phyloP scores from a whole-genome alignment of 2,888 invertebrate genomes.

The Amorpha juglandis region DNA sequence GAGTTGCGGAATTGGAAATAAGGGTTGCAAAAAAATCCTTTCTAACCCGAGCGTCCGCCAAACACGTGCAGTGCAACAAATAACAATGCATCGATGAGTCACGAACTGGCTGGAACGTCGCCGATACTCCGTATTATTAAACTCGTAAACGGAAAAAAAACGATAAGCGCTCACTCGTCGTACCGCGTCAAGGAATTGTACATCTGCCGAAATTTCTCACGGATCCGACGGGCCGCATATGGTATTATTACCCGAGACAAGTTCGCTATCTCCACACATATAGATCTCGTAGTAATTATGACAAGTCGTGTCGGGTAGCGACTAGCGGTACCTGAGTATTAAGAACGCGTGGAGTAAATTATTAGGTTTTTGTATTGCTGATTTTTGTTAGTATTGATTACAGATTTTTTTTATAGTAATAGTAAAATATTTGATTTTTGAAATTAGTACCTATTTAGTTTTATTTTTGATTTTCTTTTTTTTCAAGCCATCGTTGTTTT shows the following conservation, averaged over 20 bases:
- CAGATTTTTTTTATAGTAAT: neutral
- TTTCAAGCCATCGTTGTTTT: no score
- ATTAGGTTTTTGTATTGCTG: conserved; percentile 27
- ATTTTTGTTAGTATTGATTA: conserved; percentile 5
- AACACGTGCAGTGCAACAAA: conserved; percentile 81
- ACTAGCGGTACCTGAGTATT: conserved; percentile 68
- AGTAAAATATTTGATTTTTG: neutral
- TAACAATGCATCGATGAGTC: conserved; percentile 79
- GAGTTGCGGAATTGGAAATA: conserved; percentile 82
- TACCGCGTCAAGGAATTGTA: conserved; percentile 82
- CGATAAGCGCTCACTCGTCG: conserved; percentile 79
- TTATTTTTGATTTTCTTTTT: neutral
- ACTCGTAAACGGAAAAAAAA: conserved; percentile 65
- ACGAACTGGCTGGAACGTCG: conserved; percentile 66
- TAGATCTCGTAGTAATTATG: conserved; percentile 73
- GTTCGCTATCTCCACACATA: conserved; percentile 69
- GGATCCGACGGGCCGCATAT: conserved; percentile 69
- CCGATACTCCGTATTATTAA: conserved; percentile 78
- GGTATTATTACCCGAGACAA: conserved; percentile 77
- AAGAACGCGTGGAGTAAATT: conserved; percentile 4
- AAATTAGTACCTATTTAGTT: neutral
- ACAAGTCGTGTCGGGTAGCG: conserved; percentile 55
- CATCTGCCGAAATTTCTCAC: conserved; percentile 85
- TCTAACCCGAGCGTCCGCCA: conserved; percentile 78
- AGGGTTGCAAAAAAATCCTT: conserved; percentile 83